A percentile compares a stretch with the other conserved stretches of the same genome.
phyloP scores from a whole-genome alignment of 2,888 invertebrate genomes.

The Mycalesis mineus region DNA sequence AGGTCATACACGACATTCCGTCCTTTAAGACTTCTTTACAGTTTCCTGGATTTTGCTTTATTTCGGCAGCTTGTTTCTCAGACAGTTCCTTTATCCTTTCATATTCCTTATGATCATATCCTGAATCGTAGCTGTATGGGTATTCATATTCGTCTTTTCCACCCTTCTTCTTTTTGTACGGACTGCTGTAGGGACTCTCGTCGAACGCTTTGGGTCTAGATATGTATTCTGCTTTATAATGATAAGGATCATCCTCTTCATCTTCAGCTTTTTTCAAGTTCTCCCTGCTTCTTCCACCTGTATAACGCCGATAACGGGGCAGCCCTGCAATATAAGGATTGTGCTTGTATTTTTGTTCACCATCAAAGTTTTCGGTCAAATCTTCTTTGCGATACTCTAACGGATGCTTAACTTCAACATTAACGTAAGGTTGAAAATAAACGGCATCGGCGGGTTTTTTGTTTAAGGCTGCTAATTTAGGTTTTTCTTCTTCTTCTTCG shows the following conservation, averaged over 20 bases:
- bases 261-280: conserved; percentile 51
- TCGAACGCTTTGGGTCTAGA: conserved; percentile 75
- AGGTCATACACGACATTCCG: conserved; percentile 84
- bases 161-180: conserved; percentile 63
- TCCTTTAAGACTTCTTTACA: conserved; percentile 82
- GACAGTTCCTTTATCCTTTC: conserved; percentile 79
- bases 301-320: conserved; percentile 70
- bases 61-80: conserved; percentile 79
- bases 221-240: conserved; percentile 69
- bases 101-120: conserved; percentile 74
- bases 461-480: conserved; percentile 65
- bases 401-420: conserved; percentile 67
- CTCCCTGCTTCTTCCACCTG: conserved; percentile 63
- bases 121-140: conserved; percentile 70
- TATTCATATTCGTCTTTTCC: conserved; percentile 67
- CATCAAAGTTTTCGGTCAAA: conserved; percentile 52
- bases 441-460: conserved; percentile 65
- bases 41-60: conserved; percentile 80
- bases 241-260: conserved; percentile 72
- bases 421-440: conserved; percentile 65
- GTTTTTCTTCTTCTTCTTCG: conserved; percentile 64
- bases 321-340: conserved; percentile 72
- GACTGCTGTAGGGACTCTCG: conserved; percentile 62
- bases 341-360: conserved; percentile 67
- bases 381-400: conserved; percentile 65